phyloP scores from a whole-genome alignment of 2,797 vertebrate genomes.

The Eleutherodactylus coqui region DNA sequence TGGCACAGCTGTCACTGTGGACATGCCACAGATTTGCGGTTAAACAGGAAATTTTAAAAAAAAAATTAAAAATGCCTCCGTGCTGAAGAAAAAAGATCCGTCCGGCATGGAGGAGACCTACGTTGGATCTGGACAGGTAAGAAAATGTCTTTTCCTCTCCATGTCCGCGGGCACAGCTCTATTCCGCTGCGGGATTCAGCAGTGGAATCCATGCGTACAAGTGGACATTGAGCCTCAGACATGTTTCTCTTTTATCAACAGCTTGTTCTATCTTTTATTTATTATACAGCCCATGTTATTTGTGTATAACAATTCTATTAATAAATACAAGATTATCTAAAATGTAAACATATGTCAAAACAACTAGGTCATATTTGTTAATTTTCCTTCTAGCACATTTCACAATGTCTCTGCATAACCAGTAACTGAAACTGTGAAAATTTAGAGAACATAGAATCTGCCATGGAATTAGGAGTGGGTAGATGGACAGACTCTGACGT shows the following conservation, averaged over 20 bases:
- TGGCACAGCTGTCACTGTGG: too few species aligned
- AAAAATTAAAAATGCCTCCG: too few species aligned
- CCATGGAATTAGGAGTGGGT: slow-evolving; percentile 38
- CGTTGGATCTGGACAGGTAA: too few species aligned
- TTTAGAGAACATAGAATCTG: slow-evolving; percentile 1
- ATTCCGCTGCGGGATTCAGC: too few species aligned
- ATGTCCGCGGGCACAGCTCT: too few species aligned
- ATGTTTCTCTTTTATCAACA: not conserved
- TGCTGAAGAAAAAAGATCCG: too few species aligned
- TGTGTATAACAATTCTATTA: not conserved
- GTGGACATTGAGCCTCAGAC: too few species aligned
- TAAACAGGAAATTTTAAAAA: too few species aligned
- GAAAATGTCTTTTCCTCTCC: too few species aligned
- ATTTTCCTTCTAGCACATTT: not conserved
- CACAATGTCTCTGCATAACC: not conserved
- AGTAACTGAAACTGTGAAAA: slow-evolving; percentile 20
- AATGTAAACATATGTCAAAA: slow-evolving; percentile 18
- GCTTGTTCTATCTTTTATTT: slow-evolving; percentile 1
- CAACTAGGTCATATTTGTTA: not conserved
- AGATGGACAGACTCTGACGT: slow-evolving; percentile 37
- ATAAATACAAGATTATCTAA: not conserved
- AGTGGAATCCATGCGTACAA: too few species aligned
- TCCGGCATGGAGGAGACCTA: too few species aligned
- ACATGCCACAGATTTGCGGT: too few species aligned
- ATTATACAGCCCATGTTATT: not conserved